phyloP scores from a whole-genome alignment of 2,113 vertebrate genomes.

The Crotalus tigris region DNA sequence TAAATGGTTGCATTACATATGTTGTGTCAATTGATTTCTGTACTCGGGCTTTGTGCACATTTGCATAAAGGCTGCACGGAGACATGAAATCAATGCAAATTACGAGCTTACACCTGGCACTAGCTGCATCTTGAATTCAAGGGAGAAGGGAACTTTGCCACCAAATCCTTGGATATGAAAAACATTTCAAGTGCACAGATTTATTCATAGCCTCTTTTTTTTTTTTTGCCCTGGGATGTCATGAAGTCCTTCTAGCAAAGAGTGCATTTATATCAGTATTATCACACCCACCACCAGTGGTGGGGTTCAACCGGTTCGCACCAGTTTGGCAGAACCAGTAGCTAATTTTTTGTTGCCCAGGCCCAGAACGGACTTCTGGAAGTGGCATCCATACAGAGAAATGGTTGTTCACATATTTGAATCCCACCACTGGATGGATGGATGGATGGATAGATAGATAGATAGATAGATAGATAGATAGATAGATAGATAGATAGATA shows the following conservation, averaged over 20 bases:
- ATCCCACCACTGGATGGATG: too few species aligned
- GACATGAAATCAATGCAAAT: conserved; percentile 8
- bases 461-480: too few species aligned
- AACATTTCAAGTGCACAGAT: background rate
- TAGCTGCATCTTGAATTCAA: background rate
- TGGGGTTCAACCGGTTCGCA: too few species aligned
- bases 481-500: too few species aligned
- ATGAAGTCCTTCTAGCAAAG: background rate
- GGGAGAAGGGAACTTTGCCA: background rate
- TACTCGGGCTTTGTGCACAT: background rate
- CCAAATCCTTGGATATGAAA: background rate
- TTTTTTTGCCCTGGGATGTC: background rate
- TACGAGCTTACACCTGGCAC: background rate
- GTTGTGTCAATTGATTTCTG: conserved; percentile 60
- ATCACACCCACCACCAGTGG: background rate
- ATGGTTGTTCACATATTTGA: too few species aligned
- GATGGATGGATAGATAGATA: too few species aligned
- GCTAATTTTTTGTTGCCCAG: too few species aligned
- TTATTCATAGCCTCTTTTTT: background rate
- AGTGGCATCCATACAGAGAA: too few species aligned
- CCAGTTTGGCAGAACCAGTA: too few species aligned
- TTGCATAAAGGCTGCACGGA: conserved; percentile 19
- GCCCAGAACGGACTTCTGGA: too few species aligned
- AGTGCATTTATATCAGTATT: background rate
- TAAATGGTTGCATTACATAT: conserved; percentile 60